A percentile compares a stretch with the other conserved stretches of the same genome.
phyloP scores from a whole-genome alignment of 2,888 invertebrate genomes.

The Chrysodeixis includens region DNA sequence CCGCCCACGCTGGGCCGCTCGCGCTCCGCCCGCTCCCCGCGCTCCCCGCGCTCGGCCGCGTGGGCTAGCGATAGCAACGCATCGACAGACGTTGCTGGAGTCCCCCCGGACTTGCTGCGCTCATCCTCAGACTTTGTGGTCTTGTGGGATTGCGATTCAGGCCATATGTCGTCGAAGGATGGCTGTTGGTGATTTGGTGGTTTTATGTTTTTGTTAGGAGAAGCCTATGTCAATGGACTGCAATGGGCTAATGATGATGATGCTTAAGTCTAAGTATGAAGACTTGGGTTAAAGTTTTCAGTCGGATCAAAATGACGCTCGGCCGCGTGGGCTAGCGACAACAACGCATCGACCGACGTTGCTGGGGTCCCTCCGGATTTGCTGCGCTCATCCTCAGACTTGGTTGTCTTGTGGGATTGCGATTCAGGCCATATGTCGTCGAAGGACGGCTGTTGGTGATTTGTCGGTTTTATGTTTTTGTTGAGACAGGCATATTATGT shows the following conservation, averaged over 20 bases:
- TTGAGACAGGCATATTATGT: too few species aligned
- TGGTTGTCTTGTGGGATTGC: constrained; percentile 86
- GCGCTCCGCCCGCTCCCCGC: too few species aligned
- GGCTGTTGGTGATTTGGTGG: constrained; percentile 26
- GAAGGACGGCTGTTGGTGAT: constrained; percentile 36
- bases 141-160: constrained; percentile 82
- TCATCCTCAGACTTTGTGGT: constrained; percentile 93
- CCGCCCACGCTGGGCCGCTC: constrained; percentile 92
- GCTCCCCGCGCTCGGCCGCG: constrained; percentile 34
- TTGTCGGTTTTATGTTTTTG: background rate
- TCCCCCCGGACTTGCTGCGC: constrained; percentile 71
- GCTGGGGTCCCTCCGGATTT: constrained; percentile 71
- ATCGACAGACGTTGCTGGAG: constrained; percentile 69
- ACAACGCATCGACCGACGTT: constrained; percentile 69
- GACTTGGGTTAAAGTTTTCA: too few species aligned
- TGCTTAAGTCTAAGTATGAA: too few species aligned
- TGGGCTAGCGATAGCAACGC: constrained; percentile 77
- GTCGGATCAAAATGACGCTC: too few species aligned
- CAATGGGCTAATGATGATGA: too few species aligned
- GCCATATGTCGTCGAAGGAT: constrained; percentile 90
- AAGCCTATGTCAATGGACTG: too few species aligned
- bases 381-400: constrained; percentile 90
- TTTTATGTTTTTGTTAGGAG: background rate
- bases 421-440: constrained; percentile 92
- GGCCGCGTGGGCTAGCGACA: constrained; percentile 73